Evolutionary conservation across 2,888 invertebrate species (phyloP), one percentile per base, ranked within the genome.

Genomic region (Hydrotaea cyrtoneurina): DNA sequence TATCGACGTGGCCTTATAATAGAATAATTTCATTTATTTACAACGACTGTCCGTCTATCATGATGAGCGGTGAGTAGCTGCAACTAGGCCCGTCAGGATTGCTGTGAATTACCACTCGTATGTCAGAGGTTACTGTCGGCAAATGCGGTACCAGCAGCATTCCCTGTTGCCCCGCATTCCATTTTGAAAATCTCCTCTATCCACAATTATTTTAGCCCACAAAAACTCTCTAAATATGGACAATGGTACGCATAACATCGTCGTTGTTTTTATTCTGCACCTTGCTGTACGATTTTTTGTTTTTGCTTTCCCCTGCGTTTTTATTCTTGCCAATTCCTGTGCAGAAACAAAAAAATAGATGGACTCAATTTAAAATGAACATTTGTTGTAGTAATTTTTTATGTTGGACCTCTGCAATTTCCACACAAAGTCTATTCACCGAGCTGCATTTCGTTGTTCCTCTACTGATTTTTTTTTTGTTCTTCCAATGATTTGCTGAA

Each of bases 321-420:
- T 57, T 21, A 21, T 57, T 19, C 7, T 57, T 57, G 31, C 31
- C 31, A 31, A 31, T 31, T 72, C 11, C 36, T 19, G 53, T 13
- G 57, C 11, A 7, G 31, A 31, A 31, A 31, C 31, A 4, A 31
- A 46, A 62, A 53, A 74, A 74, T 46, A 74, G 74, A 74, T 74
- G 43, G 62, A 23, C 59, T 74, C 26, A 23, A 74, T 26, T 46
- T 62, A 43, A 5, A 73, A 59, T 46, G 59, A 59, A 59, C 43
- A 73, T 43, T 62, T 74, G 74, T 73, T 74, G 26, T 62, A 74
- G 74, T 62, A 43, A 74, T 74, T 74, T 74, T 74, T 74, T 59
- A 74, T 71, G 26, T 2, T 46, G 15, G n/a, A 23, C 26, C 26
- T 46, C 36, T 53, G 46, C 59, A 46, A 23, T 74, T 74, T 62